Conservation (phyloP, 2,888 invertebrate genomes). For the Platypus cylindrus region DNA sequence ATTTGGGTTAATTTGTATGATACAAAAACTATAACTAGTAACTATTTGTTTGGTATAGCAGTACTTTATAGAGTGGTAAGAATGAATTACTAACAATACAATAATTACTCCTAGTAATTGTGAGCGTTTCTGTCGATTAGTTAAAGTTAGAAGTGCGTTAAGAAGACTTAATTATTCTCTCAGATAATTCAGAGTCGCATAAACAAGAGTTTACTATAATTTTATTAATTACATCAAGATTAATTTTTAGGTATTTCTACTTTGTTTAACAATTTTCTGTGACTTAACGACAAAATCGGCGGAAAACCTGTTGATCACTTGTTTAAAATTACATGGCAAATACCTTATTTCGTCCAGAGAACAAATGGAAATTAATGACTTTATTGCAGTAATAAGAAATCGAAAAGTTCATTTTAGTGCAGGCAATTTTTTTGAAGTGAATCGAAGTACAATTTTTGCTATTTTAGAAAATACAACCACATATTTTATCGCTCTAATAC, state of each 20-base stretch:
- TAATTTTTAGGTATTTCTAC: conserved; percentile 6
- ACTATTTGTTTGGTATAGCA: not conserved
- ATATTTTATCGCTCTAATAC: conserved; percentile 9
- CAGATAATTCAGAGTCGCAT: too few relatives aligned
- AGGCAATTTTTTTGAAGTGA: conserved; percentile 8
- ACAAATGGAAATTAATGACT: conserved; percentile 6
- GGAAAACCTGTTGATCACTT: conserved; percentile 5
- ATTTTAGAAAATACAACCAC: conserved; percentile 8
- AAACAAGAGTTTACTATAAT: too few relatives aligned
- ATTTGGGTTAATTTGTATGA: not conserved
- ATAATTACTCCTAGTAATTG: too few relatives aligned
- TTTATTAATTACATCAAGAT: too few relatives aligned
- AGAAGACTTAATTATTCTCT: too few relatives aligned
- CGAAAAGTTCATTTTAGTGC: conserved; percentile 9
- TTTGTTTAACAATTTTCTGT: conserved; percentile 6
- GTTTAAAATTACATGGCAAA: conserved; percentile 7
- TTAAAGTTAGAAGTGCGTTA: too few relatives aligned
- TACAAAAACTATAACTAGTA: not conserved
- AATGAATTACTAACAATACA: not conserved
- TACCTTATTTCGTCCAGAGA: conserved; percentile 4
- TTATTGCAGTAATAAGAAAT: conserved; percentile 4
- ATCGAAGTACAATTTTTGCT: conserved; percentile 9
- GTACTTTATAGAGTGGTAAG: conserved; percentile 2
- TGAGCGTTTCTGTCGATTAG: too few relatives aligned
- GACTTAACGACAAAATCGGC: conserved; percentile 5